Percentiles rank a stretch among this genome's conserved stretches.
Conservation (phyloP, 37 sponge, comb jelly and placozoan species). For the Bolinopsis microptera region DNA sequence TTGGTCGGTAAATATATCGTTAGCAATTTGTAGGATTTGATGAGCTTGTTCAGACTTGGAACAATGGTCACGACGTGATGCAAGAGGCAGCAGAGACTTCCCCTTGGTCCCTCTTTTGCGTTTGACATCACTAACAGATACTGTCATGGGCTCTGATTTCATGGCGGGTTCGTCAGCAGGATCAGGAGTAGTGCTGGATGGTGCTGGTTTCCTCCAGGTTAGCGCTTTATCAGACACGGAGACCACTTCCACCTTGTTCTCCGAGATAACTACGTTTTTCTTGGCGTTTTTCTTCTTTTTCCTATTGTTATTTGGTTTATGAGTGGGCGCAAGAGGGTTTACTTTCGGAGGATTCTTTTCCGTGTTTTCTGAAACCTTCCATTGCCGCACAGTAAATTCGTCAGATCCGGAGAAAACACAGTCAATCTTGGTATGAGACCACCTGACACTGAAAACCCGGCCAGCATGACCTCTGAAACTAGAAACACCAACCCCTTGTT, state of each 20-base stretch:
- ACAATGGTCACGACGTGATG: slow-evolving; percentile 29
- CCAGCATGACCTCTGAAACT: slow-evolving; percentile 41
- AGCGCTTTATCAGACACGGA: neutral
- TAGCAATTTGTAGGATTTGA: slow-evolving; percentile 9
- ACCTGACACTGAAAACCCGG: slow-evolving; percentile 35
- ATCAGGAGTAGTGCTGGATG: neutral
- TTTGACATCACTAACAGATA: neutral
- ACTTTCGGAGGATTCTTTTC: slow-evolving; percentile 34
- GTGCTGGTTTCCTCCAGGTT: neutral
- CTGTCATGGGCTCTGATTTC: neutral
- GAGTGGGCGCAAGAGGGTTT: neutral
- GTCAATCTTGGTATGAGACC: slow-evolving; percentile 42
- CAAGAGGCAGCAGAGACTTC: slow-evolving; percentile 39
- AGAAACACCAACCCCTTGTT: neutral
- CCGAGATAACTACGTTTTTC: slow-evolving; percentile 30
- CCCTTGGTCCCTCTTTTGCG: neutral
- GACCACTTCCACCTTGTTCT: neutral
- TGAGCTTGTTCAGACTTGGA: neutral
- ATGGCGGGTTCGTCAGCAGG: neutral
- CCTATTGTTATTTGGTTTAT: neutral
- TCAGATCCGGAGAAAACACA: slow-evolving; percentile 23
- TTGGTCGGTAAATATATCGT: neutral
- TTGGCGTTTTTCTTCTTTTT: slow-evolving; percentile 19
- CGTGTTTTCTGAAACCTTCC: neutral
- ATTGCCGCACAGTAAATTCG: slow-evolving; percentile 46